Percentiles rank a stretch among this genome's conserved stretches.
Conservation (phyloP, 2,113 vertebrate species). For the Zosterops japonicus region DNA sequence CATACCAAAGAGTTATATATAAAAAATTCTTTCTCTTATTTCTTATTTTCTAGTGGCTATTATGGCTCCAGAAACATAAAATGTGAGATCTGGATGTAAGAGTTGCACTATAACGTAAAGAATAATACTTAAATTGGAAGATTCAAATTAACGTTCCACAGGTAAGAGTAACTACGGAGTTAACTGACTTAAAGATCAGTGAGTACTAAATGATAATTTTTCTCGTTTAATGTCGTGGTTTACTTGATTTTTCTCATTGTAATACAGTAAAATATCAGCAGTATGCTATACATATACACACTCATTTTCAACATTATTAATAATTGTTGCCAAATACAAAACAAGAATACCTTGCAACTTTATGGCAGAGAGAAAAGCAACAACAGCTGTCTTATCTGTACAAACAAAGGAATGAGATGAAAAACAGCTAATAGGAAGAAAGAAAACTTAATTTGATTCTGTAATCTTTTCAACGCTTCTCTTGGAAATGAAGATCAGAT, state of each 20-base stretch:
- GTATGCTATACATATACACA: not conserved
- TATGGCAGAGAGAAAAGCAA: not conserved
- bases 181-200: not conserved
- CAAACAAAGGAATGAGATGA: not conserved
- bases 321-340: not conserved
- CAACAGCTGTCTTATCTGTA: not conserved
- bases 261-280: not conserved
- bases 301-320: not conserved
- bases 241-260: not conserved
- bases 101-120: not conserved
- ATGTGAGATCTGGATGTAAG: not conserved
- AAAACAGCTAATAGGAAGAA: not conserved
- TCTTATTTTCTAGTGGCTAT: not conserved
- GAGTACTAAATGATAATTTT: not conserved
- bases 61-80: not conserved
- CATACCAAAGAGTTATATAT: not conserved
- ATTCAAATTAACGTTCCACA: not conserved
- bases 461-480: not conserved
- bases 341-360: not conserved
- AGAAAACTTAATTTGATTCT: not conserved
- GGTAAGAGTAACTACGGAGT: not conserved
- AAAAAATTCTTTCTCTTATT: not conserved
- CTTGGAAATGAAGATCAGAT: not conserved
- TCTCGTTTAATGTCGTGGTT: not conserved
- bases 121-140: not conserved